A percentile compares a stretch with the other conserved stretches of the same genome.
Conservation (phyloP, 92 coral and sea anemone genomes). For the Epizoanthus stellaris region DNA sequence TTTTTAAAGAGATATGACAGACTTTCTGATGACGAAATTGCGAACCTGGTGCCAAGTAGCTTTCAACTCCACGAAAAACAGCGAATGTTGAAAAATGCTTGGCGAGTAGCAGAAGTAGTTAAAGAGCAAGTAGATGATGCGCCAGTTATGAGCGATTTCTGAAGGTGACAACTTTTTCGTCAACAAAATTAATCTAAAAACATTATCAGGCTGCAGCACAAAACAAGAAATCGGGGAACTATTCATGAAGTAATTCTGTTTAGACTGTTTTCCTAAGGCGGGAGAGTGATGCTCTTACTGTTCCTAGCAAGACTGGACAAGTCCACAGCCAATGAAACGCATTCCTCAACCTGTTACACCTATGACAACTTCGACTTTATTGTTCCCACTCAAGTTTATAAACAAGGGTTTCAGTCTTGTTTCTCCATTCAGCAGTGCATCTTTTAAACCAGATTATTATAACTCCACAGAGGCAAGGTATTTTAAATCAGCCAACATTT, state of each 20-base stretch:
- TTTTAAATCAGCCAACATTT: no score
- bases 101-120: conserved; percentile 57
- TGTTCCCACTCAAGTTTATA: no score
- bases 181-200: conserved; percentile 22
- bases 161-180: conserved; percentile 27
- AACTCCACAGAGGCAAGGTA: no score
- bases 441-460: no score
- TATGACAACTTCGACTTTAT: no score
- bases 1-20: conserved; percentile 48
- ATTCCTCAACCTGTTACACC: no score
- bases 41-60: conserved; percentile 20
- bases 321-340: no score
- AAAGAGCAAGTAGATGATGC: conserved; percentile 59
- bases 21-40: conserved; percentile 50
- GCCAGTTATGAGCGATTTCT: conserved; percentile 51
- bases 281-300: no score
- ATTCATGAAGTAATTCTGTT: conserved; percentile 17
- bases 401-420: no score
- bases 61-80: conserved; percentile 48
- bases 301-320: no score
- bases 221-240: conserved; percentile 32
- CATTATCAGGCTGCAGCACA: conserved; percentile 25
- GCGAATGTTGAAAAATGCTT: conserved; percentile 68
- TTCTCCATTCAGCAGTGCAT: no score
- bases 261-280: background rate